Percentiles rank a stretch among this genome's conserved stretches.
These are phyloP conservation scores for Lycia hirtaria DNA, from an alignment of 2,888 invertebrate genomes.

Conservation along the genomic window DNA sequence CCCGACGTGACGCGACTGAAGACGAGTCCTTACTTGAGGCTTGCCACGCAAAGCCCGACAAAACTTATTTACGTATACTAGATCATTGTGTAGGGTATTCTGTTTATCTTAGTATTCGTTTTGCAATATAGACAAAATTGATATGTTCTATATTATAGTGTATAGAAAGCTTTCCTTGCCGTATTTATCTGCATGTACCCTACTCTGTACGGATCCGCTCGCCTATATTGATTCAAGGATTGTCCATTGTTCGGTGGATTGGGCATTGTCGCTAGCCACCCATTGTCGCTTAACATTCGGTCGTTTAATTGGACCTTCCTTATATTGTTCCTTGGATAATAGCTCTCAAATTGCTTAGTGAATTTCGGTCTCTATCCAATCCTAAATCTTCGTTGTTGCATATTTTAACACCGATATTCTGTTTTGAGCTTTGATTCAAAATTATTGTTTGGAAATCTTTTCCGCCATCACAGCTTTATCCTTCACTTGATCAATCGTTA, in stretches of 20 bases:
- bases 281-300: slow-evolving; percentile 61
- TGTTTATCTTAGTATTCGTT: too few relatives aligned
- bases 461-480: neutral
- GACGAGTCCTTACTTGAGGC: too few relatives aligned
- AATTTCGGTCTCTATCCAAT: slow-evolving; percentile 40
- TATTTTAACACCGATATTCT: neutral
- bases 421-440: neutral
- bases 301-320: slow-evolving; percentile 65
- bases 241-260: slow-evolving; percentile 69
- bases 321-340: slow-evolving; percentile 60
- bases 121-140: neutral
- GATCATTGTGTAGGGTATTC: too few relatives aligned
- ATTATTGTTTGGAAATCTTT: neutral
- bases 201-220: slow-evolving; percentile 28
- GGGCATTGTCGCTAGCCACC: slow-evolving; percentile 63
- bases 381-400: slow-evolving; percentile 3
- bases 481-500: neutral
- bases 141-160: too few relatives aligned
- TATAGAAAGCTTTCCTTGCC: too few relatives aligned
- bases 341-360: slow-evolving; percentile 47
- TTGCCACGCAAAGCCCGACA: too few relatives aligned
- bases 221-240: slow-evolving; percentile 64
- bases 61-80: too few relatives aligned
- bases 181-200: slow-evolving; percentile 28
- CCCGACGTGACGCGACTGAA: too few relatives aligned